These are phyloP conservation scores for Poeciliopsis presidionis DNA, from an alignment of 2,797 vertebrate species.

Conservation along the genomic window DNA sequence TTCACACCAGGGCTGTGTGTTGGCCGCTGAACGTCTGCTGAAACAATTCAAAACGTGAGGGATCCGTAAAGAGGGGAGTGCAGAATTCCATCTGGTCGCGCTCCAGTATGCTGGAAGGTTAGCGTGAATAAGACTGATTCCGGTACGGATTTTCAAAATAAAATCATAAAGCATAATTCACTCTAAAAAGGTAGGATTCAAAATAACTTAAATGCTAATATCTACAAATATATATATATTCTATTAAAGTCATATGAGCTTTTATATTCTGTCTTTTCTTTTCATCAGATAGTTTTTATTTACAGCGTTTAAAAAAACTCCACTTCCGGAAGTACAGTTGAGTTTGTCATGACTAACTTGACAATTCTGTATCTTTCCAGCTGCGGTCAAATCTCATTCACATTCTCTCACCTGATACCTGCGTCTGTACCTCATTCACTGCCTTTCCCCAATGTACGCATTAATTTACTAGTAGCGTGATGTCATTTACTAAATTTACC, in stretches of 20 bases:
- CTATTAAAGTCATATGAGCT: fast-evolving
- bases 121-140: not conserved
- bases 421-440: not conserved
- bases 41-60: constrained; percentile 74
- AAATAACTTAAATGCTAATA: not conserved
- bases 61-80: constrained; percentile 73
- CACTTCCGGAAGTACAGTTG: constrained; percentile 38
- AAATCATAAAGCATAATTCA: constrained; percentile 1
- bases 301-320: not conserved
- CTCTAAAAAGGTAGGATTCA: constrained; percentile 5
- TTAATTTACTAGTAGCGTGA: fast-evolving
- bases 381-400: constrained; percentile 37
- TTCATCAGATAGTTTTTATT: not conserved
- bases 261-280: fast-evolving
- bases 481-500: fast-evolving
- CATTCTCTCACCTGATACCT: not conserved
- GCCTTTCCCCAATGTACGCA: fast-evolving
- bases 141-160: constrained; percentile 9
- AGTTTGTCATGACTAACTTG: constrained; percentile 5
- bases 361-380: constrained; percentile 71
- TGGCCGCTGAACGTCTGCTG: constrained; percentile 77
- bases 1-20: constrained; percentile 79
- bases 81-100: constrained; percentile 71
- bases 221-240: not conserved
- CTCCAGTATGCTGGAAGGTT: constrained; percentile 42